Base-by-base conservation (phyloP, 1,140 invertebrate genomes). In the Palaemon carinicauda region DNA sequence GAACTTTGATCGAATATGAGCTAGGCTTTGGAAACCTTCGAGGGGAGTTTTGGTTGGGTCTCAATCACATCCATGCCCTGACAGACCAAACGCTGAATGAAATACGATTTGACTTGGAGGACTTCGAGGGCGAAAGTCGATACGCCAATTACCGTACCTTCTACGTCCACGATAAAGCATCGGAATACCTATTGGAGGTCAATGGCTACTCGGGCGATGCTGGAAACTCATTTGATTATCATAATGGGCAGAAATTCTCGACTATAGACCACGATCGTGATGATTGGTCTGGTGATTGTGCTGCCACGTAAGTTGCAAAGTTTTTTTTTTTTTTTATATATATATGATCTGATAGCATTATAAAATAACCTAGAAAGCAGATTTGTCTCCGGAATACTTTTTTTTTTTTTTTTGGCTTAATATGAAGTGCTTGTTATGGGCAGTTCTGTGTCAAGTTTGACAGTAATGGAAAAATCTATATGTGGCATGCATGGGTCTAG, bases 1-100 rank as follows among this genome's bases (percentile, higher is more conserved):
- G 91, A 33, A 90, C 91, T 17, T 93, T 93, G 93, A 81, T 91
- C 21, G 92, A 92, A 41, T 94, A 94, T 88, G 90, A 90, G 80
- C 77, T 90, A 19, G 93, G 93, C 2, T 93, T 93, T 88, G 93
- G 93, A 7, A 91, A 92, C 69, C 87, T 91, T 5, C 90, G 88
- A 12, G 88, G 89, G 19, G 91, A 91, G 77, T 90, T 91, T 77
- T 93, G 92, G 92, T 73, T 93, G 7, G 93, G 90, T 4, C 82
- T 90, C 14, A 78, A 89, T 71, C 82, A 87, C 82, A 88, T 91
- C 12, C 82, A 89, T 15, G 79, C 80, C 27, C 78, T 91, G 10
- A 90, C 89, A 0, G 60, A 82, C 15, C 56, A 84, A 7, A 80
- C 87, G 1, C 78, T 87, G 14, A 71, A 87, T 79, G 75, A 88